Evolutionary conservation across 2,113 vertebrate genomes (phyloP).

Genomic region (Cavia aperea): DNA sequence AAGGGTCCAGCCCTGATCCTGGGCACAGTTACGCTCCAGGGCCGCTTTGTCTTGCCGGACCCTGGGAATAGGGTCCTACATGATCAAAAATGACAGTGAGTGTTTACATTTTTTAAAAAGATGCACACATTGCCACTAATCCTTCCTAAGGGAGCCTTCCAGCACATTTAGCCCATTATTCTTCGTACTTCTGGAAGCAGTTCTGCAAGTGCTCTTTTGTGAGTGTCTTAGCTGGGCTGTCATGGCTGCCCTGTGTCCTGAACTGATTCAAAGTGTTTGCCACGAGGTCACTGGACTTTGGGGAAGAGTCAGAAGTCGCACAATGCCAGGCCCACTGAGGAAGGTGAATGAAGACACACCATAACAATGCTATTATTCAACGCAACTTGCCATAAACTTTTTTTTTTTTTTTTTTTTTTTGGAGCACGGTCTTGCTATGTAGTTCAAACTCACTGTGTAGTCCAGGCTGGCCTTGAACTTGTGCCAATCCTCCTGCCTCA

Average conservation of each 20-base stretch:
- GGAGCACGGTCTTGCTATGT: not conserved
- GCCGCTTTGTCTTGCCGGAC: no score
- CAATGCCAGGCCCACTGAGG: not conserved
- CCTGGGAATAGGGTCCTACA: not conserved
- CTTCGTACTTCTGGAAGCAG: not conserved
- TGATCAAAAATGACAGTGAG: not conserved
- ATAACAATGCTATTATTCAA: not conserved
- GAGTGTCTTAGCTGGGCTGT: not conserved
- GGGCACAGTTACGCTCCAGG: not conserved
- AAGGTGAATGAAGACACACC: not conserved
- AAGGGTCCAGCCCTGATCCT: rapidly evolving
- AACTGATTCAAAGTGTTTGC: not conserved
- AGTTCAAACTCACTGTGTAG: not conserved
- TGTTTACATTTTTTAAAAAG: not conserved
- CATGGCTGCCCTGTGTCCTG: not conserved
- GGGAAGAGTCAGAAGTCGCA: not conserved
- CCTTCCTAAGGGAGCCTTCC: not conserved
- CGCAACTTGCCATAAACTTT: not conserved
- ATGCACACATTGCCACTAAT: not conserved
- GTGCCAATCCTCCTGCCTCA: not conserved
- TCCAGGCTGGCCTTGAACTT: not conserved
- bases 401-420: not conserved
- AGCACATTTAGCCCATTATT: not conserved
- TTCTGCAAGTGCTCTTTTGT: not conserved
- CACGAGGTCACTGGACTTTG: not conserved